Evolutionary conservation across 2,888 invertebrate genomes (phyloP).

Genomic region (Acrobasis suavella): DNA sequence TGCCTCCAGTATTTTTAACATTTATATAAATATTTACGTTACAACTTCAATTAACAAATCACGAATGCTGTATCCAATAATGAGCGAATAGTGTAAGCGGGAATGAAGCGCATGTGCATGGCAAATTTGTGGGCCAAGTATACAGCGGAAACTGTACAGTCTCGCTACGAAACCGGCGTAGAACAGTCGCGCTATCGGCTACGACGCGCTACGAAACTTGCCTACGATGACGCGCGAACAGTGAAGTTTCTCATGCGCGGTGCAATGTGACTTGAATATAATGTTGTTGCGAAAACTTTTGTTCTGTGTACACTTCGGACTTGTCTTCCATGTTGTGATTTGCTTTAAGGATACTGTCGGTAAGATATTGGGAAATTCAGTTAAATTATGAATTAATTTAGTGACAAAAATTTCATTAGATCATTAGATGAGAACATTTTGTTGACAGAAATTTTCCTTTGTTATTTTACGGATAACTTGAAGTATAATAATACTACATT

Average conservation of each 20-base stretch:
- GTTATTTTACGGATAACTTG: no score
- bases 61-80: not conserved
- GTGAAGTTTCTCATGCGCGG: slow-evolving; percentile 53
- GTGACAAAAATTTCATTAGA: no score
- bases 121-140: slow-evolving; percentile 40
- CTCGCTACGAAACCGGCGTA: slow-evolving; percentile 45
- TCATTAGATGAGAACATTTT: no score
- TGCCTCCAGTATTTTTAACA: not conserved
- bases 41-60: not conserved
- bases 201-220: slow-evolving; percentile 56
- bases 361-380: slow-evolving; percentile 47
- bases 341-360: slow-evolving; percentile 78
- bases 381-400: no score
- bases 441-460: no score
- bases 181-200: slow-evolving; percentile 40
- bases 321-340: slow-evolving; percentile 80
- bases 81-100: not conserved
- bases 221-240: slow-evolving; percentile 51
- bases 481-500: no score
- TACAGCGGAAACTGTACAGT: slow-evolving; percentile 45
- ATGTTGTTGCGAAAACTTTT: slow-evolving; percentile 79
- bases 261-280: slow-evolving; percentile 72
- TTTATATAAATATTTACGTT: not conserved
- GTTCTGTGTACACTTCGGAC: slow-evolving; percentile 79
- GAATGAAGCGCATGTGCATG: slow-evolving; percentile 68